A percentile compares a stretch with the other conserved stretches of the same genome.
These are phyloP conservation scores for Anthoptus insignis DNA, from an alignment of 2,888 invertebrate species.

Conservation along the genomic window DNA sequence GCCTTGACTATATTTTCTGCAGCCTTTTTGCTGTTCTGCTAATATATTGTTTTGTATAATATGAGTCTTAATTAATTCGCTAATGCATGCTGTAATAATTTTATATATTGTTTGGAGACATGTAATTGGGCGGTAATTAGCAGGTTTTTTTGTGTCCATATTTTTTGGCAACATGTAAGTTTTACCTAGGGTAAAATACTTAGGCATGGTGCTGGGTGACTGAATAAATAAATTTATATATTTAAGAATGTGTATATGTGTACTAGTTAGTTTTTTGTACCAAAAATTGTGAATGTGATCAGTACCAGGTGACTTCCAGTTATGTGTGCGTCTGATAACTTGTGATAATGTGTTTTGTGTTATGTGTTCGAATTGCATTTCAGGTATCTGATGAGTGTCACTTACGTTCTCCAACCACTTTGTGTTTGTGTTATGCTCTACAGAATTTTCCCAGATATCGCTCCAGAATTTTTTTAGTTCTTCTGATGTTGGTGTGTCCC, in stretches of 20 bases:
- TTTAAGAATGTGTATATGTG: slow-evolving; percentile 26
- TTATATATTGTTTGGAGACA: slow-evolving; percentile 30
- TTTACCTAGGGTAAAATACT: slow-evolving; percentile 38
- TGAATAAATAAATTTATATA: slow-evolving; percentile 33
- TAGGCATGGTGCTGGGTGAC: slow-evolving; percentile 30
- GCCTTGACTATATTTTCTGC: neutral
- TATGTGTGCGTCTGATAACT: slow-evolving; percentile 10
- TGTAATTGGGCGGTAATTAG: slow-evolving; percentile 33
- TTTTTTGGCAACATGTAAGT: slow-evolving; percentile 45
- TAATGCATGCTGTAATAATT: slow-evolving; percentile 26
- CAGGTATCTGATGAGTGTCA: neutral
- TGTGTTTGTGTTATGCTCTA: neutral
- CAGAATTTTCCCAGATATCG: neutral
- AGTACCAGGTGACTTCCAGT: slow-evolving; percentile 40
- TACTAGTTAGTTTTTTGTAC: slow-evolving; percentile 3
- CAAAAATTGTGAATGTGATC: slow-evolving; percentile 36
- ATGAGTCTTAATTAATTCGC: slow-evolving; percentile 7
- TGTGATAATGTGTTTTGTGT: neutral
- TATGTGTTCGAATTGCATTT: neutral
- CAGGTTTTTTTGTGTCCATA: slow-evolving; percentile 14
- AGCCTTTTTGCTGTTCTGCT: too few species aligned
- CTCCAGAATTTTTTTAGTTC: neutral
- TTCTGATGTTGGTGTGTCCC: neutral
- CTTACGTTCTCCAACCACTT: neutral
- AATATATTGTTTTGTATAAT: slow-evolving; percentile 1